phyloP scores from a whole-genome alignment of 2,797 vertebrate genomes.

The Scyliorhinus canicula region DNA sequence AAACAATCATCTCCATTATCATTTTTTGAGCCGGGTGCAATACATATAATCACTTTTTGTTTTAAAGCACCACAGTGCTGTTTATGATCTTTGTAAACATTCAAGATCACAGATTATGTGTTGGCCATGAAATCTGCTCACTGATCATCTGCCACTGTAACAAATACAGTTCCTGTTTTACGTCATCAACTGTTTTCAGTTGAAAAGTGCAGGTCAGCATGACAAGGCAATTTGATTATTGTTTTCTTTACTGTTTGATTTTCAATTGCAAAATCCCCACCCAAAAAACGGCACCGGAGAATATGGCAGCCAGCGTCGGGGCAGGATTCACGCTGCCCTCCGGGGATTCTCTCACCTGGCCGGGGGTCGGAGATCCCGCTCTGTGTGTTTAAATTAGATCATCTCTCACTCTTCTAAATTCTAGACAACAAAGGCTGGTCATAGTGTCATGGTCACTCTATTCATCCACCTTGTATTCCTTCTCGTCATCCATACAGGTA shows the following conservation, averaged over 20 bases:
- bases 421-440: no score
- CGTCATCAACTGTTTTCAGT: not conserved
- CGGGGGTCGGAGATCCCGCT: no score
- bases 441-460: no score
- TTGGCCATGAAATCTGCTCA: not conserved
- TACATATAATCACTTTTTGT: not conserved
- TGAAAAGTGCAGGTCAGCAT: not conserved
- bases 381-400: no score
- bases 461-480: no score
- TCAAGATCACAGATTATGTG: not conserved
- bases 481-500: no score
- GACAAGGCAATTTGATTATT: not conserved
- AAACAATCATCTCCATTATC: not conserved
- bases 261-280: not conserved
- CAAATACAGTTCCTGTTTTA: not conserved
- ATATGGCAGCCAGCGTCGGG: no score
- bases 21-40: not conserved
- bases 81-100: not conserved
- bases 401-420: no score
- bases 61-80: not conserved
- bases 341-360: no score
- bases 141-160: not conserved
- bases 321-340: no score
- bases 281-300: no score
- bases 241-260: not conserved